Base-by-base conservation (phyloP, 2,797 vertebrate genomes). In the Acanthurus tractus region DNA sequence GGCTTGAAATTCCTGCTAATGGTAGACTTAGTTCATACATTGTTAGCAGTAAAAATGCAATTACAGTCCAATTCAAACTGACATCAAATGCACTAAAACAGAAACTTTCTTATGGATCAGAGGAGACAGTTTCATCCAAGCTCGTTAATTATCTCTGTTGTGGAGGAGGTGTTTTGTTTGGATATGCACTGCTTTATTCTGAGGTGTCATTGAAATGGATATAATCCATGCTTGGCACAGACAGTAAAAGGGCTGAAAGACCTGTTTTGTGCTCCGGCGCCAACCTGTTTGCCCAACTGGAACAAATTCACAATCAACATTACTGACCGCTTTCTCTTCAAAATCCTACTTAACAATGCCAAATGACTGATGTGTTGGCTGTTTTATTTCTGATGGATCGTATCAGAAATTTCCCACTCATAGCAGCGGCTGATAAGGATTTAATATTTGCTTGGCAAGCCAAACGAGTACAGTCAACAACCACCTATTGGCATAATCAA, bases 161-260 rank as follows among this genome's bases (percentile, higher is more conserved):
- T 73, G 17, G 36, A 55, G 70, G 78, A 68, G 17, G 63, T 84
- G 81, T 86, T 84, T 82, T 81, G 78, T 90, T 89, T 87, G 54
- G 58, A 72, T 67, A 76, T 61, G 64, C 72, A 54, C 42, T 0
- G 63, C 71, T 88, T 88, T 79, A 81, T 88, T 85, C 74, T 23
- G 62, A 87, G 70, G 80, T 86, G 85, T 87, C 87, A 89, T 9
- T 88, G 76, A 85, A 90, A 89, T 87, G 65, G 82, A 87, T 75
- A 82, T 78, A 93, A 92, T 86, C 78, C 79, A 59, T 38, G 58
- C 59, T 87, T 93, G 90, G 88, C 80, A 83, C 52, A 67, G 63
- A 59, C 64, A 64, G 53, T 57, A 53, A 62, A 79, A 72, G 57
- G 52, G 55, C 53, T 89, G 68, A 86, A 89, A 90, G 83, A 81